These are phyloP conservation scores for Pluvialis apricaria DNA, from an alignment of 2,113 vertebrate species.

Conservation along the genomic window DNA sequence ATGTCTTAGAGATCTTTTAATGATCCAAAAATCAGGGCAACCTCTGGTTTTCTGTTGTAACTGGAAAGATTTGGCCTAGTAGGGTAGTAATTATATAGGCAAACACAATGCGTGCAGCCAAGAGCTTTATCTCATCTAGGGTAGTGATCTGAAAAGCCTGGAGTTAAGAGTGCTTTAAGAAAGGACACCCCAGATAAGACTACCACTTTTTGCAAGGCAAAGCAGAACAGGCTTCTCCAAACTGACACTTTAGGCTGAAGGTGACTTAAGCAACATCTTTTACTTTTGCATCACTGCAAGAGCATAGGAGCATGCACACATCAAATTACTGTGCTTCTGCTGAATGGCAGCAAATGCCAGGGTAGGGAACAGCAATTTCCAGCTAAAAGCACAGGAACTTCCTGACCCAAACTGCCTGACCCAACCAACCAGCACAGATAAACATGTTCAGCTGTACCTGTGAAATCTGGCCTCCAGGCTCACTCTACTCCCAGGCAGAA, in stretches of 20 bases:
- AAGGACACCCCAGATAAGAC: not conserved
- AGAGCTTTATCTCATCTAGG: not conserved
- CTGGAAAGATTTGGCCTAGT: not conserved
- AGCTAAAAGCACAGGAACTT: not conserved
- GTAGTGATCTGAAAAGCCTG: not conserved
- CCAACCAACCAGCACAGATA: not conserved
- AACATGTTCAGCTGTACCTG: not conserved
- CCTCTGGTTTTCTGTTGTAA: not conserved
- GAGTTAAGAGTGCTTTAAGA: not conserved
- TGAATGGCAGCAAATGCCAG: not conserved
- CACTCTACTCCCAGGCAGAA: not conserved
- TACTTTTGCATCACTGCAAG: not conserved
- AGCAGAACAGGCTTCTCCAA: not conserved
- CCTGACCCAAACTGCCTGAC: not conserved
- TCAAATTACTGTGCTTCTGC: not conserved
- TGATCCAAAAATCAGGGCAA: not conserved
- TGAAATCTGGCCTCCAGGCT: not conserved
- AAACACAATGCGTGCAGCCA: not conserved
- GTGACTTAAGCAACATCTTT: not conserved
- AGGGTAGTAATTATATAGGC: not conserved
- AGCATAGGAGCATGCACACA: not conserved
- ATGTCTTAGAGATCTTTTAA: not conserved
- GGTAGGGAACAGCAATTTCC: not conserved
- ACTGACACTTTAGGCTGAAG: not conserved
- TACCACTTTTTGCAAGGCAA: not conserved